Evolutionary conservation across 1,140 invertebrate genomes (phyloP).

Genomic region (Cyphomyrmex costatus): DNA sequence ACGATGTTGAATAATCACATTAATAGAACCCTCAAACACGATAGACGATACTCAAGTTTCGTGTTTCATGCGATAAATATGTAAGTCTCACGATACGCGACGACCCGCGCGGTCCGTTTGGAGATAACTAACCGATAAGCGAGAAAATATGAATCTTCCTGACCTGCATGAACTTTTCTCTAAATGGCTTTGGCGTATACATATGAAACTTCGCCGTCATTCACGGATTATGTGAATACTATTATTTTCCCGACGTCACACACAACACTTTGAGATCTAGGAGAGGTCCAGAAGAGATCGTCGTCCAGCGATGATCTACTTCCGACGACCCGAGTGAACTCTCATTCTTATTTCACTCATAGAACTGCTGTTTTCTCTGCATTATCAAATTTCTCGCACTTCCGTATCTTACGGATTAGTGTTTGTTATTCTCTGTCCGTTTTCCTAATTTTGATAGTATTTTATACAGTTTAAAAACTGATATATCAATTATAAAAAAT

Average conservation of each 20-base stretch:
- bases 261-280: conserved; percentile 3
- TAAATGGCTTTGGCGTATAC: background rate
- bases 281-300: background rate
- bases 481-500: background rate
- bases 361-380: background rate
- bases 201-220: background rate
- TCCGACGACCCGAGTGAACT: conserved; percentile 20
- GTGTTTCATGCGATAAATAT: conserved; percentile 1
- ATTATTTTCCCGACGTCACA: conserved; percentile 12
- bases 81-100: conserved; percentile 47
- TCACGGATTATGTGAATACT: conserved; percentile 30
- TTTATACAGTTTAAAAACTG: background rate
- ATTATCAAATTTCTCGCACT: background rate
- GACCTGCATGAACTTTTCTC: conserved; percentile 51
- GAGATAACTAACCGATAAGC: conserved; percentile 53
- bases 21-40: background rate
- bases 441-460: background rate
- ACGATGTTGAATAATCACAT: background rate
- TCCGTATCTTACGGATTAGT: background rate
- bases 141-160: conserved; percentile 21
- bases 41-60: background rate
- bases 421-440: background rate
- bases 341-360: background rate
- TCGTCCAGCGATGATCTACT: conserved; percentile 19
- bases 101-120: conserved; percentile 40